Evolutionary conservation across 2,113 vertebrate genomes (phyloP).

Genomic region (Triplophysa rosa): DNA sequence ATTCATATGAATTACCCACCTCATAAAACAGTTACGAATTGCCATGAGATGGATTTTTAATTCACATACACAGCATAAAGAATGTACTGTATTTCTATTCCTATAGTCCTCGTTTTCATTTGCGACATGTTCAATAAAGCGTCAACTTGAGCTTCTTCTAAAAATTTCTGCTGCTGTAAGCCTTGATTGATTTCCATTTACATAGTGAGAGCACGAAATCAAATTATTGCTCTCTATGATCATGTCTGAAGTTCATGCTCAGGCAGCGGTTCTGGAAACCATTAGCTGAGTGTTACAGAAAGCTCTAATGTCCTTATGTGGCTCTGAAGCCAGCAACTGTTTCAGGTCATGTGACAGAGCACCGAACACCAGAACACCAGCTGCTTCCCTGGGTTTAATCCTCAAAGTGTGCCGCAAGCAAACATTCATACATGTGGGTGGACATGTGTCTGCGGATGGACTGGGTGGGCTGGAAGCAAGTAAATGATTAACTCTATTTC

Average conservation of each 20-base stretch:
- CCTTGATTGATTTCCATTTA: conserved; percentile 13
- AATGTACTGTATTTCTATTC: neutral
- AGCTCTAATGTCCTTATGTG: conserved; percentile 10
- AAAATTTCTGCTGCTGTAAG: neutral
- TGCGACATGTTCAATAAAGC: neutral
- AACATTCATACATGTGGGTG: conserved; percentile 6
- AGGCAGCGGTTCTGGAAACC: conserved; percentile 19
- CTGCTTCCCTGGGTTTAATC: conserved; percentile 33
- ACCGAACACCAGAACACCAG: neutral
- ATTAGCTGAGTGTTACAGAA: conserved; percentile 22
- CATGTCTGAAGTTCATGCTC: conserved; percentile 9
- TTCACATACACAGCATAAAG: too few relatives aligned
- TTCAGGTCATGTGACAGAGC: conserved; percentile 11
- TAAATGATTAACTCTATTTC: neutral
- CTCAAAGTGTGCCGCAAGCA: neutral
- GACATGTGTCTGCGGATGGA: conserved; percentile 16
- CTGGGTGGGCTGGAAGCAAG: neutral
- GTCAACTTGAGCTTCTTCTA: neutral
- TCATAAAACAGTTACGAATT: too few relatives aligned
- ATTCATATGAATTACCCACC: too few relatives aligned
- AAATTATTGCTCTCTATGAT: conserved; percentile 14
- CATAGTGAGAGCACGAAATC: conserved; percentile 3
- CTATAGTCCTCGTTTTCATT: neutral
- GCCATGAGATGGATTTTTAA: neutral
- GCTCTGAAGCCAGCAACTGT: conserved; percentile 10